Evolutionary conservation across 2,888 invertebrate species (phyloP).

Genomic region (Heterodera filipjevi): DNA sequence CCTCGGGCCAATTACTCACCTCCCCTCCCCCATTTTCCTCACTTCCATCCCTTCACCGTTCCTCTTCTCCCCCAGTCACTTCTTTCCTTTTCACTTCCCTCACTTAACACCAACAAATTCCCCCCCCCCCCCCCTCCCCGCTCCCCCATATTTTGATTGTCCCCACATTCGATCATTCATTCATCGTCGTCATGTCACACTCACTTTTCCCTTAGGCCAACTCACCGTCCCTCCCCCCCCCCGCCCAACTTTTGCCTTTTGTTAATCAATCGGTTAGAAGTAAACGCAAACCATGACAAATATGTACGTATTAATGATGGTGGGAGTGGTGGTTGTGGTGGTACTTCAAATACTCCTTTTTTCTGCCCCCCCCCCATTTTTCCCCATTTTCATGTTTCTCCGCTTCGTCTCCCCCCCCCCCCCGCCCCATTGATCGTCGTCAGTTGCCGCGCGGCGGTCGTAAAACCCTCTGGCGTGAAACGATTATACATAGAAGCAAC

Average conservation of each 20-base stretch:
- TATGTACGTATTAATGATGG: background rate
- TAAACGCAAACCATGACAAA: background rate
- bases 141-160: background rate
- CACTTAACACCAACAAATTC: background rate
- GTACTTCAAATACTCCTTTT: background rate
- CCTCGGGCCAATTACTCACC: slow-evolving; percentile 9
- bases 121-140: too few species aligned
- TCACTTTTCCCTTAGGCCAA: background rate
- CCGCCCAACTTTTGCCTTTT: background rate
- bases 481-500: background rate
- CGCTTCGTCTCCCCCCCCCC: background rate
- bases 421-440: background rate
- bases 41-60: slow-evolving; percentile 14
- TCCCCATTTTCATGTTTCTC: background rate
- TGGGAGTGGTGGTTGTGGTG: background rate
- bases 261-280: slow-evolving; percentile 4
- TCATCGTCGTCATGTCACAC: slow-evolving; percentile 13
- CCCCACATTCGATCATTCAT: background rate
- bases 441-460: background rate
- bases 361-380: background rate
- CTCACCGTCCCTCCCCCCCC: background rate
- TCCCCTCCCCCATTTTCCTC: background rate
- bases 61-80: background rate
- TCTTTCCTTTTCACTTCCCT: background rate
- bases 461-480: slow-evolving; percentile 4